A percentile compares a stretch with the other conserved stretches of the same genome.
Evolutionary conservation across 2,113 vertebrate genomes (phyloP).

Genomic region (Coptodon rendalli): DNA sequence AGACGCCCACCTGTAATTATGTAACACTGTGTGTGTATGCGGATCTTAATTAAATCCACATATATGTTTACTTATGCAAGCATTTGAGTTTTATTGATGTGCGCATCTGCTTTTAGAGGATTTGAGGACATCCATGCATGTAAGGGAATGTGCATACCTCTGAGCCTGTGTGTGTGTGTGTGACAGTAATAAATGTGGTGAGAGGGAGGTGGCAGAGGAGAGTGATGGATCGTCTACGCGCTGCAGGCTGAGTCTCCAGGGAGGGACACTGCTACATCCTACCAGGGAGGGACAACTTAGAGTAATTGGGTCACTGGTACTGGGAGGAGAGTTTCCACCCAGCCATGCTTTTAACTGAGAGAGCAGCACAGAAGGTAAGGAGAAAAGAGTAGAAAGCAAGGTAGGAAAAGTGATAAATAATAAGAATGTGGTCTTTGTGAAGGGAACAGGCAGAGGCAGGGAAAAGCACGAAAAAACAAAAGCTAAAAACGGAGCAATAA

Average conservation of each 20-base stretch:
- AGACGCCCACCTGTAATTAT: slow-evolving; percentile 23
- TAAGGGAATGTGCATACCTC: background rate
- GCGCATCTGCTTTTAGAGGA: background rate
- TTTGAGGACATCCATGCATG: background rate
- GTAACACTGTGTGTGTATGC: background rate
- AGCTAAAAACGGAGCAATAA: background rate
- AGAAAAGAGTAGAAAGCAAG: slow-evolving; percentile 7
- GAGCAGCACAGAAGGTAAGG: slow-evolving; percentile 12
- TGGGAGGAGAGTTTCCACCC: slow-evolving; percentile 44
- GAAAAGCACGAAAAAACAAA: background rate
- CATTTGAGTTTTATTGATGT: slow-evolving; percentile 13
- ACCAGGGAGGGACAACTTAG: slow-evolving; percentile 57
- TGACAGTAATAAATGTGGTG: slow-evolving; percentile 30
- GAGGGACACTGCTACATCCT: slow-evolving; percentile 49
- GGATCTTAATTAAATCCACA: background rate
- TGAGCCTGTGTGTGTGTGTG: background rate
- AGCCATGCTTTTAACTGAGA: slow-evolving; percentile 41
- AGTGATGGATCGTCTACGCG: slow-evolving; percentile 54
- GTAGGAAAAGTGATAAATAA: slow-evolving; percentile 36
- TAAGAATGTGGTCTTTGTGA: slow-evolving; percentile 15
- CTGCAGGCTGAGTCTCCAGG: slow-evolving; percentile 50
- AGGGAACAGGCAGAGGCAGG: background rate
- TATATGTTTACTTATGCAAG: background rate
- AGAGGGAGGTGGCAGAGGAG: slow-evolving; percentile 41
- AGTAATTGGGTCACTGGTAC: slow-evolving; percentile 68